Percentiles rank a stretch among this genome's conserved stretches.
phyloP scores from a whole-genome alignment of 2,888 invertebrate species.

The Molanna angustata region DNA sequence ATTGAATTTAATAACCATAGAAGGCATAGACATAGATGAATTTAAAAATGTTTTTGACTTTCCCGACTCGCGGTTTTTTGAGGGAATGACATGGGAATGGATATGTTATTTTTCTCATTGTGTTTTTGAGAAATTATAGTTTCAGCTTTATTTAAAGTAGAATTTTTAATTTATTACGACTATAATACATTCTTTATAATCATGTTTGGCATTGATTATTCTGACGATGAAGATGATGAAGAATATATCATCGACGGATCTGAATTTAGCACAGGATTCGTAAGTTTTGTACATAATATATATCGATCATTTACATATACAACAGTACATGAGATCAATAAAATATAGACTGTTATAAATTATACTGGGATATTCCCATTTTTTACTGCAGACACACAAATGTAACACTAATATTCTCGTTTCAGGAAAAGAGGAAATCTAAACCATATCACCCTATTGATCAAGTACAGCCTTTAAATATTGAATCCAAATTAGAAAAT shows the following conservation, averaged over 20 bases:
- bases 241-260: too few species aligned
- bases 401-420: not conserved
- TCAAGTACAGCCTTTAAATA: not conserved
- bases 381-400: not conserved
- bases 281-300: conserved; percentile 3
- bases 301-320: not conserved
- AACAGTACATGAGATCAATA: not conserved
- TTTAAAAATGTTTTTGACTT: too few species aligned
- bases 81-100: too few species aligned
- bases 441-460: not conserved
- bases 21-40: too few species aligned
- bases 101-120: too few species aligned
- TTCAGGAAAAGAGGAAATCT: not conserved
- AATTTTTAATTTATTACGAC: too few species aligned
- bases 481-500: conserved; percentile 7
- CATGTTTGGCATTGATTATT: conserved; percentile 6
- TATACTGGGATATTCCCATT: not conserved
- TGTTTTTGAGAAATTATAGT: too few species aligned
- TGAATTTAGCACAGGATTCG: conserved; percentile 9
- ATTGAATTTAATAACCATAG: too few species aligned
- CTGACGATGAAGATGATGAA: conserved; percentile 12
- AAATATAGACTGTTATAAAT: not conserved
- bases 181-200: too few species aligned
- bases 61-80: too few species aligned
- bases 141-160: too few species aligned